phyloP scores from a whole-genome alignment of 2,888 invertebrate genomes.

The Pomacea canaliculata region DNA sequence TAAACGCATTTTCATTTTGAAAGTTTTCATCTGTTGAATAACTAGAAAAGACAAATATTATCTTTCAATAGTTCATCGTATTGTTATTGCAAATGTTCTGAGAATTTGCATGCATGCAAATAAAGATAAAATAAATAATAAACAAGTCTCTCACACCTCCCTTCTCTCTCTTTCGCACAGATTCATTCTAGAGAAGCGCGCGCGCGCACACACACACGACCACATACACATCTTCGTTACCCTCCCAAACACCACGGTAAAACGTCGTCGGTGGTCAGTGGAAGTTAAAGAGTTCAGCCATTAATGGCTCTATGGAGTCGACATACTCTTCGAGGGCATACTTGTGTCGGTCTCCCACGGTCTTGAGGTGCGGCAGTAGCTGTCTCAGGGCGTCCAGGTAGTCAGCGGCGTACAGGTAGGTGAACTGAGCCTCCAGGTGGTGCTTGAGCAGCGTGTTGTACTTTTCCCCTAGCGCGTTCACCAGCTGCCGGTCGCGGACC shows the following conservation, averaged over 20 bases:
- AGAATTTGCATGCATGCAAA: too few species aligned
- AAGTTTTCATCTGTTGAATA: background rate
- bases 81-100: too few species aligned
- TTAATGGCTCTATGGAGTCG: constrained; percentile 9
- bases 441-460: constrained; percentile 66
- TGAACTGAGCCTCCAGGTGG: constrained; percentile 63
- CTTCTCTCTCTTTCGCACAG: background rate
- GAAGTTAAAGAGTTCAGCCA: constrained; percentile 5
- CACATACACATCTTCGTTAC: background rate
- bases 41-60: too few species aligned
- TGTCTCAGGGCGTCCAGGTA: constrained; percentile 6
- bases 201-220: background rate
- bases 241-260: background rate
- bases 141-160: too few species aligned
- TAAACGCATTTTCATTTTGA: background rate
- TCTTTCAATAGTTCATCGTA: too few species aligned
- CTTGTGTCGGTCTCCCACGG: constrained; percentile 2
- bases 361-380: background rate
- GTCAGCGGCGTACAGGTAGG: constrained; percentile 35
- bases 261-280: background rate
- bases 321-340: constrained; percentile 1
- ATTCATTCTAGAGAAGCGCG: background rate
- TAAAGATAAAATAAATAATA: too few species aligned
- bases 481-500: constrained; percentile 32
- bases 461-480: constrained; percentile 71